Base-by-base conservation (phyloP, 2,113 vertebrate genomes). In the Rhagologus leucostigma region DNA sequence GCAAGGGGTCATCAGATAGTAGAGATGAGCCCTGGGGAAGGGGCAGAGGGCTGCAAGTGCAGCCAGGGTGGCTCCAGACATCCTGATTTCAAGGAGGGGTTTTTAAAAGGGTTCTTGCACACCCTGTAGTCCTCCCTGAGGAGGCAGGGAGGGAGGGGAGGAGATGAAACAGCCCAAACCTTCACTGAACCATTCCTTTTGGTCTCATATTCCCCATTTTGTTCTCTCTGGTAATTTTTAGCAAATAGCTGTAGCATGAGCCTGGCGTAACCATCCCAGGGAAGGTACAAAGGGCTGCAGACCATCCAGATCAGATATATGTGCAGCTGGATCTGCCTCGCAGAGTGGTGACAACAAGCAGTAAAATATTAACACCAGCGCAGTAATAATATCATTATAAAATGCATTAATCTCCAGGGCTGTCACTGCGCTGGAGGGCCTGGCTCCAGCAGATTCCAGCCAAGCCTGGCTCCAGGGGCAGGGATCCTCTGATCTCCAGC, bases 311-410 rank as follows among this genome's bases (percentile, higher is more conserved):
- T 75, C 16, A 68, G 64, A 77, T 35, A 39, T 7, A 49, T 39
- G 27, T 37, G 26, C 14, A 49, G 56, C 50, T 63, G 92, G 73
- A 56, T 78, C 92, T 78, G 64, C 83, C 52, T 84, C 8, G 5
- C 2, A 19, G 79, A 74, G 37, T n/a, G 79, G 23, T 84, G 85
- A 92, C 90, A 92, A 84, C 68, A 88, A 85, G 68, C 85, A 60
- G 79, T 89, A 90, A 92, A 93, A 95, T 86, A 89, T 92, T 86
- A 95, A 92, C 85, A 90, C 4, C 59, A 63, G 2, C 33, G 50
- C 41, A 74, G 60, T 49, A 90, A 84, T 90, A 84, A 87, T 19
- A 78, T 33, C 59, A 68, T 93, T 84, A 49, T 24, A 57, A 64
- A 56, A 20, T 3, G 6, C 77, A 62, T 90, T 71, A 17, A 75